Base-by-base conservation (phyloP, 2,113 vertebrate species). In the Chloroceryle aenea region DNA sequence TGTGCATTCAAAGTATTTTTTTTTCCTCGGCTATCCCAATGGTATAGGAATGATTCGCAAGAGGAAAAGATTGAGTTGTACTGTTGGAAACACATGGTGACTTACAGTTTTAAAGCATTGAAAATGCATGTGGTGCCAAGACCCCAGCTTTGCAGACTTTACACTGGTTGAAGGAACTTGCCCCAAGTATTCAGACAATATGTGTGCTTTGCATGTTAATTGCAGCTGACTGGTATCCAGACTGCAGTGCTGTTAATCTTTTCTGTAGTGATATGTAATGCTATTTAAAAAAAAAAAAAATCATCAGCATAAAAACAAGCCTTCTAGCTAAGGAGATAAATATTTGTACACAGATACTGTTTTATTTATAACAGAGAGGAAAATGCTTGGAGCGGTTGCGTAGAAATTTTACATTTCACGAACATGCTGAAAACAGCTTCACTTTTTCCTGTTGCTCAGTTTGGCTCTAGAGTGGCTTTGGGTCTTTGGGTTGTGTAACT, bases 351-450 rank as follows among this genome's bases (percentile, higher is more conserved):
- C 48, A 82, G 66, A 43, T 68, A 74, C 34, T 62, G 45, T 42
- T 84, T 93, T 93, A 74, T 95, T 90, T 93, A 69, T 87, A 77
- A 58, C 58, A 67, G 63, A 69, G 30, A 47, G 42, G n/a, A 72
- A 80, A 64, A 20, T 32, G 47, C 85, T 91, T 68, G 71, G 71
- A 88, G 64, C 14, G 0, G 21, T 76, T 71, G 53, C 40, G 85
- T 47, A 72, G 63, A 77, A 93, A 82, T 76, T 26, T 14, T 38
- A 42, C 7, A 14, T 68, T 82, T 91, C 66, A 48, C 43, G 64
- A 89, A 43, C 7, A 18, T 0, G 3, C 43, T 74, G 50, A 83
- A 64, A 93, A 59, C 42, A 74, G 30, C 36, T 42, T 72, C 38
- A 20, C 22, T 52, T 77, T 72, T 58, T 36, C 8, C 53, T 43